Base-by-base conservation (phyloP, 2,113 vertebrate species). In the Tragelaphus imberbis region DNA sequence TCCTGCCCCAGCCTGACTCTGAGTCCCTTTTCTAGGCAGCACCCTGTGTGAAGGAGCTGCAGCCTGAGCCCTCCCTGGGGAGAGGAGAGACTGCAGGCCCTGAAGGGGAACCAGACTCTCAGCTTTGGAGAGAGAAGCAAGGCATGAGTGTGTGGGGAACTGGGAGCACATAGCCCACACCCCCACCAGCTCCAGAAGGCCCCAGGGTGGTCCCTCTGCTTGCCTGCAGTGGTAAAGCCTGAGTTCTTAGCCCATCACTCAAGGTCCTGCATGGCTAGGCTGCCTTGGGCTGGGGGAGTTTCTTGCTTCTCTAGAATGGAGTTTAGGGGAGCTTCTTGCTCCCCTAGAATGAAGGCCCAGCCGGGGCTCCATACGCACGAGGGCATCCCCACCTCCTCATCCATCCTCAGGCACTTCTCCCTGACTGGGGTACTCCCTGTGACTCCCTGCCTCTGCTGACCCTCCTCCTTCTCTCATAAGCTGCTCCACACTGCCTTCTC, bases 291-390 rank as follows among this genome's bases (percentile, higher is more conserved):
- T 91, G 59, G 6, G 68, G 58, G 30, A 65, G 63, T 65, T 65
- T 65, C 63, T 65, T 65, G 63, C 30, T 65, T 30, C 63, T n/a
- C 30, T 65, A 65, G 30, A 65, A n/a, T 65, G 15, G 30, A 65
- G 63, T 65, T 65, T 65, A 65, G 30, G 63, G 65, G 25, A 28
- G 30, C 63, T 53, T n/a, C 13, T 47, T 47, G 81, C 36, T 53
- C 10, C 17, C 16, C 7, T 19, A 49, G n/a, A 63, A 33, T 10
- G 33, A 88, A 87, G 71, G 21, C 87, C 59, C 33, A 58, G n/a
- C 63, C 0, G 1, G 53, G n/a, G 27, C 61, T 40, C 77, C 7
- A 2, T 15, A 47, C 33, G 63, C 44, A 13, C 1, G 1, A 5
- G 23, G 36, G 33, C 1, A 0, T 51, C 44, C 30, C 36, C 47